These are phyloP conservation scores for Ptychochromis oligacanthus DNA, from an alignment of 2,113 vertebrate genomes.

Conservation along the genomic window DNA sequence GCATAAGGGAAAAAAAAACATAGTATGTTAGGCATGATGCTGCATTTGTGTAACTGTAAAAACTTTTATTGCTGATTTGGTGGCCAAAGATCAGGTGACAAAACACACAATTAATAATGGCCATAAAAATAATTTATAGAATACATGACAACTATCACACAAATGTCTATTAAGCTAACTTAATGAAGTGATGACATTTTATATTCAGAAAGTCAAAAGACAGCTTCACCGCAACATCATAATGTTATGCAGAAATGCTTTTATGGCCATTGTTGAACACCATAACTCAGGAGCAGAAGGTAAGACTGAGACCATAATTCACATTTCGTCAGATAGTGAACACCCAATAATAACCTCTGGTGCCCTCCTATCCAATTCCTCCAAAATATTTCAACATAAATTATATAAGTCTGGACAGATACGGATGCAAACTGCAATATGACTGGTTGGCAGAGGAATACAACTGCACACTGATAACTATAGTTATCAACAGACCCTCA, in stretches of 20 bases:
- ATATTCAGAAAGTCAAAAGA: background rate
- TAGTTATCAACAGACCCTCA: too few species aligned
- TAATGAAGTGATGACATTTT: background rate
- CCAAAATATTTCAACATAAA: too few species aligned
- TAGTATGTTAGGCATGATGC: background rate
- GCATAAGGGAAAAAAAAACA: background rate
- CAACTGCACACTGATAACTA: too few species aligned
- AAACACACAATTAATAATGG: background rate
- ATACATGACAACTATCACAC: background rate
- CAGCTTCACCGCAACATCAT: fast-evolving
- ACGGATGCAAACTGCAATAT: too few species aligned
- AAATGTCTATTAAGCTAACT: background rate
- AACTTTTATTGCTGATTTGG: background rate
- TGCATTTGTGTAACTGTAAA: background rate
- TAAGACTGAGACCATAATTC: too few species aligned
- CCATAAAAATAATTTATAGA: background rate
- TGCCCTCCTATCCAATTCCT: too few species aligned
- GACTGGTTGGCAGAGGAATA: too few species aligned
- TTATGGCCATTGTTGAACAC: background rate
- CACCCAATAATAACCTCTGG: too few species aligned
- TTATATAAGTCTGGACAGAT: too few species aligned
- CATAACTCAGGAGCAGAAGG: too few species aligned
- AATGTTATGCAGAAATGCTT: too few species aligned
- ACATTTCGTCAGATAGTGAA: too few species aligned
- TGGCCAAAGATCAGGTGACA: background rate